These are phyloP conservation scores for Sturnus vulgaris DNA, from an alignment of 2,113 vertebrate species.

Conservation along the genomic window DNA sequence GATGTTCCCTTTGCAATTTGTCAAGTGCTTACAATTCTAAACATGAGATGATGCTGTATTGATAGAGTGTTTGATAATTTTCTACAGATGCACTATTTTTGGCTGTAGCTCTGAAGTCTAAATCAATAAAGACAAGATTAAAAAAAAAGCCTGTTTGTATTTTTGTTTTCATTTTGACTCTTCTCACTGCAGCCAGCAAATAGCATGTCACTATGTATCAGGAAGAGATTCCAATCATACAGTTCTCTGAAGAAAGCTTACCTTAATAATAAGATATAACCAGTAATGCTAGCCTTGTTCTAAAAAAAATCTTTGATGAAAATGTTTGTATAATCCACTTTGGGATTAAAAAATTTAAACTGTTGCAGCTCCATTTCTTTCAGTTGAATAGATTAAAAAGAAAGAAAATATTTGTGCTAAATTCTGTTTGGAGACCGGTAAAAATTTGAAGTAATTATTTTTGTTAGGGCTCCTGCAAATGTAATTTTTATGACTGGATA, in stretches of 20 bases:
- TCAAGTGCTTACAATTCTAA: slow-evolving; percentile 44
- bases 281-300: background rate
- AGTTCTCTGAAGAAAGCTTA: slow-evolving; percentile 64
- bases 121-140: slow-evolving; percentile 66
- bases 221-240: slow-evolving; percentile 48
- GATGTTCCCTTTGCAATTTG: slow-evolving; percentile 11
- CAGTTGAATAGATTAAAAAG: background rate
- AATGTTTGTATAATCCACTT: slow-evolving; percentile 49
- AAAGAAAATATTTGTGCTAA: background rate
- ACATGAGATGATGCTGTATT: slow-evolving; percentile 14
- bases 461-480: background rate
- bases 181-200: slow-evolving; percentile 36
- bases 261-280: slow-evolving; percentile 60
- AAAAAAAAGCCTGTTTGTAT: background rate
- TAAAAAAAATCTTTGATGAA: slow-evolving; percentile 44
- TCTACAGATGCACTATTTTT: slow-evolving; percentile 64
- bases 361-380: background rate
- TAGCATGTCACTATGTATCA: slow-evolving; percentile 53
- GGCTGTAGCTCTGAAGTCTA: slow-evolving; percentile 57
- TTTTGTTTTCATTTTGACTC: slow-evolving; percentile 57
- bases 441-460: background rate
- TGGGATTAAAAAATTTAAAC: slow-evolving; percentile 9
- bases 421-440: background rate
- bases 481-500: background rate
- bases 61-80: slow-evolving; percentile 53